Evolutionary conservation across 2,113 vertebrate species (phyloP).

Genomic region (Barbus barbus): DNA sequence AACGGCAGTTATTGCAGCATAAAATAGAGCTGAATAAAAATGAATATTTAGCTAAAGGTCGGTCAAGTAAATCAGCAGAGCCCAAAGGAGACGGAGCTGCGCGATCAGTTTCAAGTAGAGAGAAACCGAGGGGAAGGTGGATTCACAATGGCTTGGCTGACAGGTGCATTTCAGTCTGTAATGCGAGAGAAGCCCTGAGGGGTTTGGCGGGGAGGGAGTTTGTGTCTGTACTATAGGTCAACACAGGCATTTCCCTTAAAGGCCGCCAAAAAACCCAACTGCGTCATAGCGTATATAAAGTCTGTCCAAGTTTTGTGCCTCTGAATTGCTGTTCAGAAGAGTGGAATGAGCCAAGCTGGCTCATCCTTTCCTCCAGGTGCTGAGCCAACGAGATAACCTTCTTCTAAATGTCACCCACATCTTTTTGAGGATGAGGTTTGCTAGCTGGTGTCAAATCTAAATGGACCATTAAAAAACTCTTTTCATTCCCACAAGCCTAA

Average conservation of each 20-base stretch:
- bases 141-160: slow-evolving; percentile 38
- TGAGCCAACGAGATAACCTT: slow-evolving; percentile 57
- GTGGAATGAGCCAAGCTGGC: slow-evolving; percentile 37
- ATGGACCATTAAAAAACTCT: slow-evolving; percentile 35
- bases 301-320: slow-evolving; percentile 34
- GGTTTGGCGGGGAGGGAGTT: background rate
- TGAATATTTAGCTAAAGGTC: slow-evolving; percentile 56
- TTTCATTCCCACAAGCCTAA: slow-evolving; percentile 12
- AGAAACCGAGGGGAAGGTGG: slow-evolving; percentile 26
- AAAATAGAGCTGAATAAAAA: slow-evolving; percentile 51
- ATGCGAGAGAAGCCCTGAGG: slow-evolving; percentile 27
- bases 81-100: slow-evolving; percentile 25
- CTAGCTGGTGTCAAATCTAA: slow-evolving; percentile 44
- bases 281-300: slow-evolving; percentile 23
- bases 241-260: slow-evolving; percentile 5
- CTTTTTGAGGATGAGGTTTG: slow-evolving; percentile 45
- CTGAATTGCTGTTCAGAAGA: slow-evolving; percentile 38
- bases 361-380: slow-evolving; percentile 39
- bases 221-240: slow-evolving; percentile 30
- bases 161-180: slow-evolving; percentile 42
- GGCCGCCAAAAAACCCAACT: slow-evolving; percentile 18
- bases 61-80: slow-evolving; percentile 50
- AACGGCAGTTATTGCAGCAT: slow-evolving; percentile 46
- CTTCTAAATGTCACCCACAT: slow-evolving; percentile 53
- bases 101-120: slow-evolving; percentile 35